These are phyloP conservation scores for Sebastes oblongus DNA, from an alignment of 2,797 vertebrate genomes.

Conservation along the genomic window DNA sequence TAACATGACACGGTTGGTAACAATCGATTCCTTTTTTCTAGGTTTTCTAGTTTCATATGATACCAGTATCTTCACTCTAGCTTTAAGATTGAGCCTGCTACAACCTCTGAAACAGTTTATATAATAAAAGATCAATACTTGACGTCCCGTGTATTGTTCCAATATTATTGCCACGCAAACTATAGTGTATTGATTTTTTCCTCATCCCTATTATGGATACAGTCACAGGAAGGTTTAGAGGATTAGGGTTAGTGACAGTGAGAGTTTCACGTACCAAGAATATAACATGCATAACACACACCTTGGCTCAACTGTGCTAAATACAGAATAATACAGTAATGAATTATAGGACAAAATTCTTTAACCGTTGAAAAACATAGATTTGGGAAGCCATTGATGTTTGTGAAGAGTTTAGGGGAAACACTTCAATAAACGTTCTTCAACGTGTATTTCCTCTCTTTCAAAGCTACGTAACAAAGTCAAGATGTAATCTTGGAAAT, in stretches of 20 bases:
- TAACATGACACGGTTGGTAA: no score
- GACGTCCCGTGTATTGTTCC: no score
- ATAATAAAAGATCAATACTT: no score
- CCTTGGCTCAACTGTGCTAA: not conserved
- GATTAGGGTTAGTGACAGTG: not conserved
- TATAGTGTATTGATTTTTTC: no score
- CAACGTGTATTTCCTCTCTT: conserved; percentile 24
- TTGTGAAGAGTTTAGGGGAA: not conserved
- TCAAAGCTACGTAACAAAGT: conserved; percentile 40
- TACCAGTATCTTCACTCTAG: no score
- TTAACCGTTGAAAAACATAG: not conserved
- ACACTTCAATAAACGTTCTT: conserved; percentile 28
- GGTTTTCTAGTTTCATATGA: no score
- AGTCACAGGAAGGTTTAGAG: not conserved
- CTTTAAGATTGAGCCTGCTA: no score
- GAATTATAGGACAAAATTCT: not conserved
- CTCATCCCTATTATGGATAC: not conserved
- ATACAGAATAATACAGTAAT: not conserved
- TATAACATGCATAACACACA: not conserved
- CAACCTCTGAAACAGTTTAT: no score
- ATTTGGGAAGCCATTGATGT: conserved; percentile 1
- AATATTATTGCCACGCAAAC: no score
- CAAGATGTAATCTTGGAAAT: conserved; percentile 50
- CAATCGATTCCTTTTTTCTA: no score
- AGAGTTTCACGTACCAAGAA: not conserved